Evolutionary conservation across 1,140 invertebrate species (phyloP).

Genomic region (Ceratina calcarata): DNA sequence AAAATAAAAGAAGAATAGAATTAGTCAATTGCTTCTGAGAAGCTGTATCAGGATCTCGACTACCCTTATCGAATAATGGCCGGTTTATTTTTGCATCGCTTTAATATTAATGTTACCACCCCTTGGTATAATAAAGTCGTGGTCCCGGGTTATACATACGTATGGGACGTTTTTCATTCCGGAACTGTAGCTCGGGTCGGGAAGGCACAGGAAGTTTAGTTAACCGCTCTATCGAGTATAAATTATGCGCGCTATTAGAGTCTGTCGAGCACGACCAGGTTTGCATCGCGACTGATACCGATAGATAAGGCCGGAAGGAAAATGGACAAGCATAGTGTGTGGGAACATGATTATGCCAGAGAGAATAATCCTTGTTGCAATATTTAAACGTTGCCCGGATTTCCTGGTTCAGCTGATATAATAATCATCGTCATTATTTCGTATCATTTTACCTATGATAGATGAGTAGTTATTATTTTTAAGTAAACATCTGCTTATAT

Average conservation of each 20-base stretch:
- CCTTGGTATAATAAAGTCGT: conserved; percentile 73
- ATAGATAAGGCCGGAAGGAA: conserved; percentile 56
- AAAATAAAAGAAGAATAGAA: background rate
- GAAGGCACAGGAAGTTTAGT: conserved; percentile 59
- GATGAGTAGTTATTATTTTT: too few species aligned
- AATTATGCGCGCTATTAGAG: conserved; percentile 76
- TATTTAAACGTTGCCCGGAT: conserved; percentile 31
- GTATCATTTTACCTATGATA: too few species aligned
- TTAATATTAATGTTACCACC: conserved; percentile 74
- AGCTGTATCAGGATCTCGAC: background rate
- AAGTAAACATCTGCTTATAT: too few species aligned
- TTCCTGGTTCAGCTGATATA: conserved; percentile 20
- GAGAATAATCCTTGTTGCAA: conserved; percentile 29
- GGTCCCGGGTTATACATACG: conserved; percentile 41
- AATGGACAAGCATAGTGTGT: background rate
- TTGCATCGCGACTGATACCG: conserved; percentile 71
- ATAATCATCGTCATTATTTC: too few species aligned
- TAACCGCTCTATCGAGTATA: conserved; percentile 72
- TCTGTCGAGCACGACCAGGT: conserved; percentile 65
- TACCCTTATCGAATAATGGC: conserved; percentile 3
- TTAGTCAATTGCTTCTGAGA: background rate
- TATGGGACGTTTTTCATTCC: conserved; percentile 42
- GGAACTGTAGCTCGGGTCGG: conserved; percentile 35
- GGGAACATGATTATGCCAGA: background rate
- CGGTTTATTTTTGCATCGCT: conserved; percentile 62